phyloP scores from a whole-genome alignment of 2,797 vertebrate species.

The Acipenser oxyrinchus region DNA sequence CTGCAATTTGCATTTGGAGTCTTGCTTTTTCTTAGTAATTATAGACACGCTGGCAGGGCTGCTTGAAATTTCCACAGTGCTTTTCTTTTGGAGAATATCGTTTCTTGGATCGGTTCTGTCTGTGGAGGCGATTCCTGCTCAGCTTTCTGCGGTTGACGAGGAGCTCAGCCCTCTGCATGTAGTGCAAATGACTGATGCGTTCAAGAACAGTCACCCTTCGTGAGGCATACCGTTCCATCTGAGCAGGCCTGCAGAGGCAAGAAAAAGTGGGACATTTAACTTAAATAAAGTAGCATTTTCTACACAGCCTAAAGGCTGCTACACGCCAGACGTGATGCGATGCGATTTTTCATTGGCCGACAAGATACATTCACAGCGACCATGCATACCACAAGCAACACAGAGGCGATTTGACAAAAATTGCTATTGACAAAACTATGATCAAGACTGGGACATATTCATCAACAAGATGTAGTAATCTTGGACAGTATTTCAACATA shows the following conservation, averaged over 20 bases:
- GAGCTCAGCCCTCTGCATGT: slow-evolving; percentile 37
- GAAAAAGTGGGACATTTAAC: background rate
- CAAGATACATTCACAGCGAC: too few relatives aligned
- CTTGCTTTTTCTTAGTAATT: slow-evolving; percentile 44
- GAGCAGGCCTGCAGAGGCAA: slow-evolving; percentile 41
- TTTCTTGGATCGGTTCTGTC: slow-evolving; percentile 52
- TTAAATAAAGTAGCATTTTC: too few relatives aligned
- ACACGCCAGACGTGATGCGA: too few relatives aligned
- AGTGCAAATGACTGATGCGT: slow-evolving; percentile 31
- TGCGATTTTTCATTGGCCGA: too few relatives aligned
- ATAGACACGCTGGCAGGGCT: slow-evolving; percentile 54
- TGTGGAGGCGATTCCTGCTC: slow-evolving; percentile 46
- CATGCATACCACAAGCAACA: too few relatives aligned
- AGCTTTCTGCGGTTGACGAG: slow-evolving; percentile 44
- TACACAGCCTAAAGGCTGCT: too few relatives aligned
- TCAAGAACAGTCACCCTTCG: slow-evolving; percentile 48
- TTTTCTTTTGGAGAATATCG: slow-evolving; percentile 39
- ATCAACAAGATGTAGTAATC: too few relatives aligned
- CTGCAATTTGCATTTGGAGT: background rate
- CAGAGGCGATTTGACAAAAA: too few relatives aligned
- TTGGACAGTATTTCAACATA: too few relatives aligned
- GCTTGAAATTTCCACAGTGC: slow-evolving; percentile 52
- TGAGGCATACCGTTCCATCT: slow-evolving; percentile 40
- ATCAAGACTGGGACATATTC: too few relatives aligned
- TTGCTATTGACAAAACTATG: too few relatives aligned